phyloP scores from a whole-genome alignment of 2,888 invertebrate species.

The Leucania comma region DNA sequence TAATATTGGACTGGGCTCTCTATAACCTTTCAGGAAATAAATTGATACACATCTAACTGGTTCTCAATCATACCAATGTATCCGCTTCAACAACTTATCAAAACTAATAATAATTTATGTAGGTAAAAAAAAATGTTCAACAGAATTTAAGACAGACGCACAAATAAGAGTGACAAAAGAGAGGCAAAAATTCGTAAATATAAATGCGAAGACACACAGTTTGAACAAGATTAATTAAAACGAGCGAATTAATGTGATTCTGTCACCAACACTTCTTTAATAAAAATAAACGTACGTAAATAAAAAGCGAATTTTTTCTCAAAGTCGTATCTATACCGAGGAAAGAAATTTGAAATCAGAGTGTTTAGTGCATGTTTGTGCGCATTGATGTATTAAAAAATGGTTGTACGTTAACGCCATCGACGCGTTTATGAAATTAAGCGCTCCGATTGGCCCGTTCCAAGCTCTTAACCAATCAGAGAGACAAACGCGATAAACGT shows the following conservation, averaged over 20 bases:
- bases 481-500: too few relatives aligned
- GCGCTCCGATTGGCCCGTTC: too few relatives aligned
- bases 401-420: too few relatives aligned
- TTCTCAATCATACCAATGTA: background rate
- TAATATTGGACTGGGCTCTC: background rate
- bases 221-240: slow-evolving; percentile 30
- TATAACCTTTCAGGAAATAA: slow-evolving; percentile 1
- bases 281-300: slow-evolving; percentile 27
- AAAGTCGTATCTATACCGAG: background rate
- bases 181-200: slow-evolving; percentile 18
- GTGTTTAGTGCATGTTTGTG: too few relatives aligned
- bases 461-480: too few relatives aligned
- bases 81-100: slow-evolving; percentile 7
- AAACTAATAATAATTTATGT: background rate
- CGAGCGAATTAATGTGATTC: slow-evolving; percentile 32
- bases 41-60: background rate
- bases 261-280: slow-evolving; percentile 15
- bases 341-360: background rate
- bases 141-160: slow-evolving; percentile 4
- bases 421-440: too few relatives aligned
- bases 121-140: slow-evolving; percentile 12
- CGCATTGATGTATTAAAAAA: too few relatives aligned
- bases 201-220: slow-evolving; percentile 11
- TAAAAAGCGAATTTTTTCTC: slow-evolving; percentile 7
- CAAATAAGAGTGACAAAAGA: background rate